Percentiles rank a stretch among this genome's conserved stretches.
Evolutionary conservation across 2,797 vertebrate species (phyloP).

Genomic region (Onychomys torridus): DNA sequence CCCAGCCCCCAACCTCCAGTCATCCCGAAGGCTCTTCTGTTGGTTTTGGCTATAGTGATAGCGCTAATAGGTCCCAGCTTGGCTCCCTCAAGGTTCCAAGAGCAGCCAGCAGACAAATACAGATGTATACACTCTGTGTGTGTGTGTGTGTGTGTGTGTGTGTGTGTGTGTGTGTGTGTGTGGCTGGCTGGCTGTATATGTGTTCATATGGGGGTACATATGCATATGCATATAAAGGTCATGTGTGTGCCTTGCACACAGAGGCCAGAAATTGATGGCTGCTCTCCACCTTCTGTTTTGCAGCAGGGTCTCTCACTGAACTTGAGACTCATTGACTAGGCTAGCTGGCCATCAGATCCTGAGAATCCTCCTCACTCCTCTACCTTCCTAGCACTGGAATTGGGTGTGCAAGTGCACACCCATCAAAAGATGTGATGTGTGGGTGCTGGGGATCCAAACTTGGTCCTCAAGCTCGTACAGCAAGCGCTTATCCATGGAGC

Average conservation of each 20-base stretch:
- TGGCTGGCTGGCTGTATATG: not conserved
- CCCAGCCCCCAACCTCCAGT: fast-evolving
- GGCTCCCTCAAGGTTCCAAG: not conserved
- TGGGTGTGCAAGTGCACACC: not conserved
- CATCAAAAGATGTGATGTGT: not conserved
- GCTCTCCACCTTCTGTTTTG: not conserved
- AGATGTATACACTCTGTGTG: not conserved
- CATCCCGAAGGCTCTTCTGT: not conserved
- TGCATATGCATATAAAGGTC: not conserved
- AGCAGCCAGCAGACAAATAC: not conserved
- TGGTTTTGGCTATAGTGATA: not conserved
- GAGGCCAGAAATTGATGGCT: not conserved
- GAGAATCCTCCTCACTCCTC: not conserved
- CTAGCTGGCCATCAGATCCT: not conserved
- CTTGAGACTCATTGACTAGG: not conserved
- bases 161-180: not conserved
- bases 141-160: not conserved
- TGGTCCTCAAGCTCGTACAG: not conserved
- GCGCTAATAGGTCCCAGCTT: not conserved
- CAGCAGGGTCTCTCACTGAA: not conserved
- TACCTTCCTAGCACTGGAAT: not conserved
- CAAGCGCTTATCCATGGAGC: not conserved
- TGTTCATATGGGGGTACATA: not conserved
- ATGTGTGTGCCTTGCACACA: not conserved
- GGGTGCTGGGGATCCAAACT: not conserved